Conservation (phyloP, 1,140 invertebrate genomes). For the Brachionus angularis region DNA sequence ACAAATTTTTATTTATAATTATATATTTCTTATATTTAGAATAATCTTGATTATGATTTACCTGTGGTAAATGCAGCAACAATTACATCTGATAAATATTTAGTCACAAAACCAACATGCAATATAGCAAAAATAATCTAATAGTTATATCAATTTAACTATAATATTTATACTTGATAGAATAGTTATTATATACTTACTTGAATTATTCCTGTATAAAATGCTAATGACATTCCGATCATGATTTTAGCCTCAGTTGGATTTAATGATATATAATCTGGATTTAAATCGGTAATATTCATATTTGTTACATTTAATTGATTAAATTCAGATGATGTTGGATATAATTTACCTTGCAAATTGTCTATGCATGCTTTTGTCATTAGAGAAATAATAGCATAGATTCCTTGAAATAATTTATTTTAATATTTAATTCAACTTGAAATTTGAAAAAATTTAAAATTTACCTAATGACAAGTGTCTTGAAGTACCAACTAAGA, state of each 20-base stretch:
- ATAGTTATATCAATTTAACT: no score
- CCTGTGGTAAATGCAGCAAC: constrained; percentile 1
- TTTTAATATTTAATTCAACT: no score
- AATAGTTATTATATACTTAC: neutral
- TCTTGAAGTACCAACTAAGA: constrained; percentile 58
- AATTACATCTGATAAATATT: constrained; percentile 21
- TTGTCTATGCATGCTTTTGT: constrained; percentile 20
- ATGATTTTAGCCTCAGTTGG: neutral
- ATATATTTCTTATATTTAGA: no score
- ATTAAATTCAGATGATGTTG: neutral
- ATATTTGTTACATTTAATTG: neutral
- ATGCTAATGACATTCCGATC: neutral
- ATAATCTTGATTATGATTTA: no score
- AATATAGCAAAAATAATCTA: neutral
- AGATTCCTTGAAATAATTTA: no score
- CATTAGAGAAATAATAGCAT: constrained; percentile 47
- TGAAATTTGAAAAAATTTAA: no score
- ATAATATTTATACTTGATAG: no score
- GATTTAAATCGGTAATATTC: neutral
- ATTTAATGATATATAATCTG: neutral
- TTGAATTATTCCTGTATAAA: neutral
- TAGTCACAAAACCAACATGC: constrained; percentile 1
- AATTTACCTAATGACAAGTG: constrained; percentile 49
- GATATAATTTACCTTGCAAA: neutral
- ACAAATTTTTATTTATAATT: no score